A percentile compares a stretch with the other conserved stretches of the same genome.
Conservation (phyloP, 2,797 vertebrate species). For the Poecilia wingei region DNA sequence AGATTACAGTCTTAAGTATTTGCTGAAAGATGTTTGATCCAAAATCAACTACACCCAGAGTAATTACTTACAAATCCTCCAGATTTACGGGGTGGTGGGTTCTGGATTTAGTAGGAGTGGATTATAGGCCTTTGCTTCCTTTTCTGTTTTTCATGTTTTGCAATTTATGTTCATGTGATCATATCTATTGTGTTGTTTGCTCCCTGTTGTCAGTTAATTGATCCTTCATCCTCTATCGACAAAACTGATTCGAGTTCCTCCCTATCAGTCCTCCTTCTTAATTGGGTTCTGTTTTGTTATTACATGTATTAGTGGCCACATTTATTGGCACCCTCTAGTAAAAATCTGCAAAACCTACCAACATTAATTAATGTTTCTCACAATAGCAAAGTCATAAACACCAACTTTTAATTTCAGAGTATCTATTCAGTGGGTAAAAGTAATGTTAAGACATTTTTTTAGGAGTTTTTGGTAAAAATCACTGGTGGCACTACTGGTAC, state of each 20-base stretch:
- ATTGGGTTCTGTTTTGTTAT: not conserved
- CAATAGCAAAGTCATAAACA: not conserved
- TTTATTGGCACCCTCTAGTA: not conserved
- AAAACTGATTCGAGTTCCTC: not conserved
- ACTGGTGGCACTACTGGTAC: not conserved
- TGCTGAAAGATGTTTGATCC: slow-evolving; percentile 19
- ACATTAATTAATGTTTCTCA: not conserved
- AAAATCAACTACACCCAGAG: slow-evolving; percentile 29
- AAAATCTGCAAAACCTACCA: not conserved
- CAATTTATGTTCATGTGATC: not conserved
- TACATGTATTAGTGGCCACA: not conserved
- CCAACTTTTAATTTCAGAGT: not conserved
- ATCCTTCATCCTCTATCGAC: not conserved
- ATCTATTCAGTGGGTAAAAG: not conserved
- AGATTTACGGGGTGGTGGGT: not conserved
- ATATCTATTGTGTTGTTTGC: not conserved
- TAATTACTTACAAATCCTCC: slow-evolving; percentile 3
- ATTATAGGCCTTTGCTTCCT: not conserved
- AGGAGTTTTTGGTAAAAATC: not conserved
- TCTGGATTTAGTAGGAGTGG: not conserved
- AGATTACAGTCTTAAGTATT: slow-evolving; percentile 3
- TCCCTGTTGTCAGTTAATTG: not conserved
- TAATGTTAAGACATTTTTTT: not conserved
- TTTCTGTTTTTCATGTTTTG: not conserved
- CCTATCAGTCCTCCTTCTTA: not conserved